Base-by-base conservation (phyloP, 2,797 vertebrate species). In the Clarias platycephalus region DNA sequence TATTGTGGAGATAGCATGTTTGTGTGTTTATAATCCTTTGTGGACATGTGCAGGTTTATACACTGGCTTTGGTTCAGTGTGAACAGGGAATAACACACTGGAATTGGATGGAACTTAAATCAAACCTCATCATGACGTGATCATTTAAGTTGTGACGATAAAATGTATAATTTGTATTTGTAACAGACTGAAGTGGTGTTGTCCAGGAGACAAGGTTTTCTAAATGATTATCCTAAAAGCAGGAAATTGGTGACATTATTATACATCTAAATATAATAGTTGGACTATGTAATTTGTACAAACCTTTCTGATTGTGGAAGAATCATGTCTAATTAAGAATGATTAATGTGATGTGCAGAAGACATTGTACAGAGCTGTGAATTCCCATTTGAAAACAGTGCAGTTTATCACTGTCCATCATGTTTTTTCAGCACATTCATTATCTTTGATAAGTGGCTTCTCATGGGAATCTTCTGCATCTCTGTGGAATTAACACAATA, bases 371-470 rank as follows among this genome's bases (percentile, higher is more conserved):
- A 60, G 81, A 85, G 81, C 60, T 58, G 81, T 70, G 86, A 85
- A 83, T 80, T 84, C 83, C 87, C 85, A 49, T 34, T 62, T 53
- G 85, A n/a, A 60, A 80, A 83, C 44, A 79, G 44, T 64, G 71
- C 83, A 84, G 44, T 88, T 85, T 86, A 78, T 74, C 71, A 83
- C 72, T 85, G 68, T 22, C 82, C 68, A 80, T 80, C 79, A 79
- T 86, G 67, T 84, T 72, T 85, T 53, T 86, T 78, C 84, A 76
- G 34, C 57, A 75, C 82, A 60, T 83, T 87, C 71, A 90, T 90
- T 85, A 87, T 90, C 74, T 70, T 76, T 82, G 76, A 84, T 88
- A 85, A 86, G 75, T 80, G 64, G 64, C 64, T 88, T 88, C 89
- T 88, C 88, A 44, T 88, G 88, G 75, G 86, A 88, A 77, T 81